Conservation (phyloP, 2,113 vertebrate species). For the Ceyx melanurus region DNA sequence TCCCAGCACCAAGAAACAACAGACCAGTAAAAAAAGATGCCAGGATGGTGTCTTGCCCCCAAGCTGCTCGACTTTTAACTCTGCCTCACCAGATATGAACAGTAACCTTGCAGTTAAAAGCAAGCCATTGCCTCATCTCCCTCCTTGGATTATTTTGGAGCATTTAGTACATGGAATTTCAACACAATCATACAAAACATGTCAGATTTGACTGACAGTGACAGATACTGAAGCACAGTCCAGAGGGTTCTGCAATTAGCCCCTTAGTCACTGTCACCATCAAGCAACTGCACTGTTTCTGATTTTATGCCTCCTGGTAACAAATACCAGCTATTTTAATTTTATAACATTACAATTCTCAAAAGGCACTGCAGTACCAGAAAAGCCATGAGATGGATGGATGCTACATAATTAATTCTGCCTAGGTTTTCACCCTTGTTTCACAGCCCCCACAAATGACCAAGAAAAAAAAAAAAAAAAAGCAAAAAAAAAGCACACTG, state of each 20-base stretch:
- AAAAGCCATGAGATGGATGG: not conserved
- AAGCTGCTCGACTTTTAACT: not conserved
- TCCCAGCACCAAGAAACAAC: not conserved
- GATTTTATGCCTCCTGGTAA: conserved; percentile 63
- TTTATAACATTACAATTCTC: conserved; percentile 53
- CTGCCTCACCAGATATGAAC: not conserved
- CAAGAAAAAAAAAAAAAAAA: not conserved
- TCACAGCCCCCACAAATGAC: not conserved
- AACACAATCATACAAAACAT: not conserved
- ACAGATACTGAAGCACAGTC: conserved; percentile 40
- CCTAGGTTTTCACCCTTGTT: not conserved
- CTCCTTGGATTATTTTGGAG: conserved; percentile 43
- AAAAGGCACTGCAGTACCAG: conserved; percentile 33
- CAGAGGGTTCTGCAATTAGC: conserved; percentile 67
- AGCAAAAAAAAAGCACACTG: not conserved
- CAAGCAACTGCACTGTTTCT: conserved; percentile 35
- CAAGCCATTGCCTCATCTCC: not conserved
- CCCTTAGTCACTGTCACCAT: conserved; percentile 62
- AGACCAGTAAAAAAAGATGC: not conserved
- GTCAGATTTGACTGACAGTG: conserved; percentile 50
- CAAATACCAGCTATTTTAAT: conserved; percentile 63
- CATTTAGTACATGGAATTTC: conserved; percentile 24
- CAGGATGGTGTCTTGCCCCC: not conserved
- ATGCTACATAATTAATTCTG: conserved; percentile 15
- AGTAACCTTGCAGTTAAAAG: not conserved